Conservation (phyloP, 2,113 vertebrate genomes). For the Dasyurus viverrinus region DNA sequence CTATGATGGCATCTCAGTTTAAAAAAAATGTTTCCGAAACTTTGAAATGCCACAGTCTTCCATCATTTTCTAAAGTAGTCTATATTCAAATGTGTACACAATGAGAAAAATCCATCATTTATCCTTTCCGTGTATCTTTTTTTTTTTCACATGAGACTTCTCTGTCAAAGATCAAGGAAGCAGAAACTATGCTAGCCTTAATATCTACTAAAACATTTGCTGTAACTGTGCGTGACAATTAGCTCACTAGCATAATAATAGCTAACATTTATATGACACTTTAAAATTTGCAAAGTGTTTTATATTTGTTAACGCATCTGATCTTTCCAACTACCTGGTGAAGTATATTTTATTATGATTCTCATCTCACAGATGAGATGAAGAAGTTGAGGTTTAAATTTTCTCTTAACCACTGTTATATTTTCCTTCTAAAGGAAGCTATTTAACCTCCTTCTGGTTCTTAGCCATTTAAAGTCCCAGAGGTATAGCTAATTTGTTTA, state of each 20-base stretch:
- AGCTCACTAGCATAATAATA: not conserved
- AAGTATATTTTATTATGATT: not conserved
- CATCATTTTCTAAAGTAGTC: not conserved
- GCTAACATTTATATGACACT: not conserved
- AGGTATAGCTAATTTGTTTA: not conserved
- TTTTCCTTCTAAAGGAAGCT: not conserved
- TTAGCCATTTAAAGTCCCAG: not conserved
- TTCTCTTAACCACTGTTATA: not conserved
- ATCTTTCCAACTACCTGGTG: not conserved
- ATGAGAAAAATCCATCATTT: slow-evolving; percentile 28
- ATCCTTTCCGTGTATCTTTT: not conserved
- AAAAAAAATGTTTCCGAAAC: slow-evolving; percentile 19
- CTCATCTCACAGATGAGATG: not conserved
- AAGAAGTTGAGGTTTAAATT: not conserved
- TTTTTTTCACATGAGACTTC: not conserved
- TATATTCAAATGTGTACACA: slow-evolving; percentile 10
- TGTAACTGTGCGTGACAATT: not conserved
- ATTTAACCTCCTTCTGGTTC: not conserved
- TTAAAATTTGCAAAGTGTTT: not conserved
- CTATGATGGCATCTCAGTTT: slow-evolving; percentile 53
- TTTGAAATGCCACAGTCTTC: not conserved
- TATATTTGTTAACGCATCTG: not conserved
- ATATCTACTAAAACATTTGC: not conserved
- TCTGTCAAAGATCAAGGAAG: not conserved
- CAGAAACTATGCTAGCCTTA: not conserved